Evolutionary conservation across 2,113 vertebrate genomes (phyloP).

Genomic region (Halcyon senegalensis): DNA sequence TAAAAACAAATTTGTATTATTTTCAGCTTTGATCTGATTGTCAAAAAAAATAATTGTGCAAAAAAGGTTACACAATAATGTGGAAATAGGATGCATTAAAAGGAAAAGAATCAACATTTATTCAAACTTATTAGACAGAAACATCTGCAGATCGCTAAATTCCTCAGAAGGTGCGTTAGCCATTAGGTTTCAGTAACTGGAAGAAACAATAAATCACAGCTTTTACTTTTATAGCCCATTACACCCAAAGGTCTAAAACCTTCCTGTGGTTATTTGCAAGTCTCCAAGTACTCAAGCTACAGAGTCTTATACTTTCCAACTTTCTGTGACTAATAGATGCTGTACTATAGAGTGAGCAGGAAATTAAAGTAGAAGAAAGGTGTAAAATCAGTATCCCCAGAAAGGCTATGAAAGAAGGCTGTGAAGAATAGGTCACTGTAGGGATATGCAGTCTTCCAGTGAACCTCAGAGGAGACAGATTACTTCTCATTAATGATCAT

Average conservation of each 20-base stretch:
- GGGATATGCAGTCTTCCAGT: background rate
- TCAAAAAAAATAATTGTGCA: background rate
- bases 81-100: background rate
- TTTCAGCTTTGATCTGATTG: background rate
- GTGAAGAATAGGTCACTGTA: background rate
- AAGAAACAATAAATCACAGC: constrained; percentile 43
- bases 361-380: constrained; percentile 12
- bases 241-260: constrained; percentile 20
- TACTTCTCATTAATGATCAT: background rate
- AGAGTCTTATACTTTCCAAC: background rate
- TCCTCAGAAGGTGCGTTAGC: background rate
- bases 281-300: background rate
- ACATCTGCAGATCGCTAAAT: background rate
- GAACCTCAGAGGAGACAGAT: background rate
- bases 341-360: background rate
- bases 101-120: background rate
- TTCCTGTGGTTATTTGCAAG: constrained; percentile 17
- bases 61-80: background rate
- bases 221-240: constrained; percentile 47
- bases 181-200: background rate
- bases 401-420: background rate
- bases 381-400: background rate
- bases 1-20: background rate
- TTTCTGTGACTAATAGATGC: constrained; percentile 26
- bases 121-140: background rate